These are phyloP conservation scores for Rhinolophus ferrumequinum DNA, from an alignment of 2,113 vertebrate species.

Conservation along the genomic window DNA sequence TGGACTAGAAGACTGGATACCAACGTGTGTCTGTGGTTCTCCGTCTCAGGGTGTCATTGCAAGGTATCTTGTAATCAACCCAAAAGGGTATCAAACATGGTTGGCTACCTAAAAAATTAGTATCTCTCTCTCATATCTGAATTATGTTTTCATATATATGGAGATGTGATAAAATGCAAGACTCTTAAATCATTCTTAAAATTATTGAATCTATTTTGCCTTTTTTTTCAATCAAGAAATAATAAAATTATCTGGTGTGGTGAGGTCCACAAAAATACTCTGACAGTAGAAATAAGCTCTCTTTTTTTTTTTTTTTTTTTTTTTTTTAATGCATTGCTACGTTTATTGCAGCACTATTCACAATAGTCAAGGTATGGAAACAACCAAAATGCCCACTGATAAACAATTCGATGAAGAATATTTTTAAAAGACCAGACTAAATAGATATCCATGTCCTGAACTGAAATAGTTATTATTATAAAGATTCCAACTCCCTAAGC, in stretches of 20 bases:
- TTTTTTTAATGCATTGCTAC: too few relatives aligned
- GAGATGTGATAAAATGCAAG: neutral
- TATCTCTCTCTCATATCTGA: neutral
- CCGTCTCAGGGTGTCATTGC: neutral
- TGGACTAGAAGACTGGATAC: neutral
- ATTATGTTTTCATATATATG: neutral
- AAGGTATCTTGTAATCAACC: neutral
- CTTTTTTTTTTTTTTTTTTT: too few relatives aligned
- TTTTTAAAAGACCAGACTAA: too few relatives aligned
- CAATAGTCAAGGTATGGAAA: too few relatives aligned
- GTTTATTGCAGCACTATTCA: too few relatives aligned
- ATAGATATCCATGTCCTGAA: too few relatives aligned
- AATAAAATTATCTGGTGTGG: neutral
- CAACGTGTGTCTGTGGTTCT: neutral
- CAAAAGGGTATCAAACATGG: neutral
- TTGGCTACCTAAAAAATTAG: neutral
- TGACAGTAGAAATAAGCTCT: neutral
- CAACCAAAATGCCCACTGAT: too few relatives aligned
- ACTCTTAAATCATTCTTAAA: neutral
- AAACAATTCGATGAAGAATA: too few relatives aligned
- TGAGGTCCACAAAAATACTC: neutral
- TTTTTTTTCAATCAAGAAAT: neutral
- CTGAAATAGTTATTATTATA: too few relatives aligned
- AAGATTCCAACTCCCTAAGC: too few relatives aligned
- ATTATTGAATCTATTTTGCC: neutral